These are phyloP conservation scores for Andrena haemorrhoa DNA, from an alignment of 2,888 invertebrate species.

Conservation along the genomic window DNA sequence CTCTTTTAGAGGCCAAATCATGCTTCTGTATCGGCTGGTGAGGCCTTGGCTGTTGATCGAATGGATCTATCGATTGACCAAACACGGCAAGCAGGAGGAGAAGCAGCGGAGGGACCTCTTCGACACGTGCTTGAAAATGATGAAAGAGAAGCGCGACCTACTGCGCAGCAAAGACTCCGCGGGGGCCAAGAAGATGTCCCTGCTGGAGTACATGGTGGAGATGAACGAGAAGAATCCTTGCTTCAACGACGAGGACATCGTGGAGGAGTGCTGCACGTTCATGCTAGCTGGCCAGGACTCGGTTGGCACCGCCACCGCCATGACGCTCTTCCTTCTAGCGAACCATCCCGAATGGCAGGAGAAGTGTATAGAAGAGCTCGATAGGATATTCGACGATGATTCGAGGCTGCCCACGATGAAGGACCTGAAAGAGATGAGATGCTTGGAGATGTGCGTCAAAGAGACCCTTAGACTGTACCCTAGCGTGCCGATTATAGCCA, in stretches of 20 bases:
- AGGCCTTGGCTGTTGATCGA: slow-evolving; percentile 87
- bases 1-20: slow-evolving; percentile 85
- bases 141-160: slow-evolving; percentile 70
- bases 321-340: slow-evolving; percentile 86
- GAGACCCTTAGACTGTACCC: slow-evolving; percentile 81
- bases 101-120: slow-evolving; percentile 83
- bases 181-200: slow-evolving; percentile 57
- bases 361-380: slow-evolving; percentile 75
- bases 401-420: slow-evolving; percentile 71
- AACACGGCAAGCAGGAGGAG: slow-evolving; percentile 85
- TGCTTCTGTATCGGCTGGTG: slow-evolving; percentile 85
- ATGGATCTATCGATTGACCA: slow-evolving; percentile 86
- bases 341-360: slow-evolving; percentile 86
- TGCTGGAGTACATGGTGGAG: slow-evolving; percentile 87
- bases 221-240: slow-evolving; percentile 85
- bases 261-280: slow-evolving; percentile 88
- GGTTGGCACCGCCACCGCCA: slow-evolving; percentile 87
- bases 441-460: slow-evolving; percentile 81
- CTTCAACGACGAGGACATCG: slow-evolving; percentile 87
- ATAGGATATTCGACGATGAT: slow-evolving; percentile 72
- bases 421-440: slow-evolving; percentile 77
- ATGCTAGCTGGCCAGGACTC: slow-evolving; percentile 89
- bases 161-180: slow-evolving; percentile 22
- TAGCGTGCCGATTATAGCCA: slow-evolving; percentile 79
- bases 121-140: slow-evolving; percentile 71